Conservation (phyloP, 2,113 vertebrate species). For the Sinocyclocheilus grahami region DNA sequence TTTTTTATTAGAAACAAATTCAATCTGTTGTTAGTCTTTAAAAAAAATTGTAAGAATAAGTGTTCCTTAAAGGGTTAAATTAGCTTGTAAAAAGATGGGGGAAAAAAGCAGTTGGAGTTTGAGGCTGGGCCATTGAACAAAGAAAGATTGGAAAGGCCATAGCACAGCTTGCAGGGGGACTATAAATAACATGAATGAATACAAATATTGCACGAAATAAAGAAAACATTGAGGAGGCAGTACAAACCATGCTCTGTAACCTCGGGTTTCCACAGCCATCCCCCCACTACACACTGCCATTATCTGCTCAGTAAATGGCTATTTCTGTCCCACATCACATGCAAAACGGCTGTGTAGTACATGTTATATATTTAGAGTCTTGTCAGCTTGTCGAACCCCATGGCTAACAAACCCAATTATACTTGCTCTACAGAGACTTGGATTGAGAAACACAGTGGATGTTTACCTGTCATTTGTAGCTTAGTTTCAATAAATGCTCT, state of each 20-base stretch:
- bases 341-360: slow-evolving; percentile 80
- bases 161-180: slow-evolving; percentile 16
- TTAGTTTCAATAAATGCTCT: background rate
- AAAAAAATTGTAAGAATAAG: background rate
- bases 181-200: slow-evolving; percentile 47
- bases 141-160: slow-evolving; percentile 23
- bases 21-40: background rate
- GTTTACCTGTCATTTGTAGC: slow-evolving; percentile 41
- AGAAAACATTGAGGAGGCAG: slow-evolving; percentile 55
- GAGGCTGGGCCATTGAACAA: slow-evolving; percentile 15
- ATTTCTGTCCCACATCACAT: slow-evolving; percentile 80
- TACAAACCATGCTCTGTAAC: slow-evolving; percentile 53
- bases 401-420: slow-evolving; percentile 71
- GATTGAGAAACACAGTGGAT: slow-evolving; percentile 68
- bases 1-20: background rate
- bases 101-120: background rate
- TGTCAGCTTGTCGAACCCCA: slow-evolving; percentile 69
- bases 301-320: slow-evolving; percentile 65
- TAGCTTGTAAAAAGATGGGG: background rate
- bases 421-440: slow-evolving; percentile 75
- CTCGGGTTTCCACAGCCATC: slow-evolving; percentile 35
- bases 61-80: background rate
- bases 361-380: slow-evolving; percentile 75
- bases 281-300: slow-evolving; percentile 57
- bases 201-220: slow-evolving; percentile 52